phyloP scores from a whole-genome alignment of 2,797 vertebrate species.

The Poecilia wingei region DNA sequence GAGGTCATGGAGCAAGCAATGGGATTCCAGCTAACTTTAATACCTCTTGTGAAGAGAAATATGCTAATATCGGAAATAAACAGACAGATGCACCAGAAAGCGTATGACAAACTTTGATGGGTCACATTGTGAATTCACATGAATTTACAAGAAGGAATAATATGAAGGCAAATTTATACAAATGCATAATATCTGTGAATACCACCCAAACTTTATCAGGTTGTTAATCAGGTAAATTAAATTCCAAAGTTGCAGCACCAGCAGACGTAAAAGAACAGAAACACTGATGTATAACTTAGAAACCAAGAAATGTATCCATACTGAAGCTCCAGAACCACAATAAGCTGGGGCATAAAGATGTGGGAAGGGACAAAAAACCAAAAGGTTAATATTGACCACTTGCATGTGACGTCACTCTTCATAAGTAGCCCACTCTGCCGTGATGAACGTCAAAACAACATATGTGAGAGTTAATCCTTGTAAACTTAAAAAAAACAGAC shows the following conservation, averaged over 20 bases:
- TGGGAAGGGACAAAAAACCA: neutral
- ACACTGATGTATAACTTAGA: neutral
- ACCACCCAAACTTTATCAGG: neutral
- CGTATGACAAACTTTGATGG: neutral
- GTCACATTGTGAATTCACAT: neutral
- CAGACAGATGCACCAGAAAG: neutral
- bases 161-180: neutral
- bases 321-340: neutral
- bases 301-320: neutral
- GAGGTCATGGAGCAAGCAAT: slow-evolving; percentile 7
- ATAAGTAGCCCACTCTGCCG: too few relatives aligned
- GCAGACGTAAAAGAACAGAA: neutral
- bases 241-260: neutral
- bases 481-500: too few relatives aligned
- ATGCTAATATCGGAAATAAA: neutral
- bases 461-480: too few relatives aligned
- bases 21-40: neutral
- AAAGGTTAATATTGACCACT: neutral
- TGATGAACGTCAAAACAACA: too few relatives aligned
- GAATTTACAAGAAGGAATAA: neutral
- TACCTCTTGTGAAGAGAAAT: too few relatives aligned
- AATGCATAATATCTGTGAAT: neutral
- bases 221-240: neutral
- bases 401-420: too few relatives aligned
- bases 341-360: neutral